Percentiles rank a stretch among this genome's conserved stretches.
These are phyloP conservation scores for Tiliqua scincoides DNA, from an alignment of 2,113 vertebrate species.

Conservation along the genomic window DNA sequence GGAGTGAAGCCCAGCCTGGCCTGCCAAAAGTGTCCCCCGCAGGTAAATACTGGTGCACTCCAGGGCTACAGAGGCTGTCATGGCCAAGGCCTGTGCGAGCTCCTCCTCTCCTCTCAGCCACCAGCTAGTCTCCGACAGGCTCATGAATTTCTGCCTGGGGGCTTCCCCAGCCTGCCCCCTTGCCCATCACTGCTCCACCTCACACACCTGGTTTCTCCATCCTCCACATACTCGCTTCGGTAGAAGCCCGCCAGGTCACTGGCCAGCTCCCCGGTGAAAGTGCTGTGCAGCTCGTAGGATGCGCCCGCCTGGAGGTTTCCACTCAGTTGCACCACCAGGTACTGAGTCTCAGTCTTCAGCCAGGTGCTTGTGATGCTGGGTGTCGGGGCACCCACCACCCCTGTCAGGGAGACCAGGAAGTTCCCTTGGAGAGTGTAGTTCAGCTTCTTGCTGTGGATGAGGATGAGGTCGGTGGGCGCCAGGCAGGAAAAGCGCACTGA, in stretches of 20 bases:
- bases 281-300: slow-evolving; percentile 77
- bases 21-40: too few species aligned
- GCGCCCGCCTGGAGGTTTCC: slow-evolving; percentile 37
- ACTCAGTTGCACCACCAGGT: slow-evolving; percentile 82
- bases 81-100: too few species aligned
- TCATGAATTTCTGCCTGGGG: not conserved
- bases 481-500: slow-evolving; percentile 80
- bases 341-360: slow-evolving; percentile 80
- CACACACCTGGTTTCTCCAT: slow-evolving; percentile 75
- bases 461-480: slow-evolving; percentile 79
- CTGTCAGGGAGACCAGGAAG: slow-evolving; percentile 42
- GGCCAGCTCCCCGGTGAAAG: slow-evolving; percentile 86
- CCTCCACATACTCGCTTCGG: slow-evolving; percentile 88
- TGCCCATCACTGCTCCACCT: not conserved
- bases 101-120: not conserved
- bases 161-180: accelerated
- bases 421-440: slow-evolving; percentile 74
- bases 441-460: slow-evolving; percentile 92
- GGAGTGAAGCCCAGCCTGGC: not conserved
- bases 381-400: accelerated
- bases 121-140: not conserved
- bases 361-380: slow-evolving; percentile 68
- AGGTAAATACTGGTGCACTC: not conserved
- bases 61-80: not conserved
- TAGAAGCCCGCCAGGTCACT: slow-evolving; percentile 93